Conservation (phyloP, 2,113 vertebrate genomes). For the Daubentonia madagascariensis region DNA sequence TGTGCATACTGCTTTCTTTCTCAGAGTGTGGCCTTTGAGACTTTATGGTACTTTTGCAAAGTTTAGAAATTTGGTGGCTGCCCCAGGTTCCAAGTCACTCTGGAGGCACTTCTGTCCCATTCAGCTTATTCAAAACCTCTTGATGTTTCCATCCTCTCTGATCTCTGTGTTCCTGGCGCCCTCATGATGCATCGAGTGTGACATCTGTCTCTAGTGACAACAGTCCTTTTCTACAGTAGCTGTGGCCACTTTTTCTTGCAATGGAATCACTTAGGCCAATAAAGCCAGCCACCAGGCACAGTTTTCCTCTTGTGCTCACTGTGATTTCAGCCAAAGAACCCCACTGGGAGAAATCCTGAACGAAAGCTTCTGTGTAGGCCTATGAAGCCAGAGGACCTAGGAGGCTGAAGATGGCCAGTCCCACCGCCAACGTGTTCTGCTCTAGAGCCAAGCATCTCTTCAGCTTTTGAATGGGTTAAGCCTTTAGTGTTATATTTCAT, state of each 20-base stretch:
- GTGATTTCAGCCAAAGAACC: neutral
- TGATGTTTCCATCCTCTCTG: neutral
- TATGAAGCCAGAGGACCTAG: too few relatives aligned
- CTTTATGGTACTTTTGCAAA: neutral
- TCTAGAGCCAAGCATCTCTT: neutral
- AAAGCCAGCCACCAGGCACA: neutral
- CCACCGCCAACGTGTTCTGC: neutral
- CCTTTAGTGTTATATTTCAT: neutral
- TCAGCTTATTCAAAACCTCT: neutral
- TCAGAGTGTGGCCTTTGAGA: neutral
- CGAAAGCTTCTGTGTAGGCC: neutral
- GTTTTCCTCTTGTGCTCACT: neutral
- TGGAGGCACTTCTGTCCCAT: neutral
- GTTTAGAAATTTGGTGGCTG: neutral
- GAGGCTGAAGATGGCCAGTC: neutral
- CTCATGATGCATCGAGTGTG: neutral
- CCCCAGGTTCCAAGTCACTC: neutral
- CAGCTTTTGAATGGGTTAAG: neutral
- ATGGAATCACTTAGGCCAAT: neutral
- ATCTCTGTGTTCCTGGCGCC: neutral
- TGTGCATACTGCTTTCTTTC: neutral
- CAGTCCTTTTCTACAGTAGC: neutral
- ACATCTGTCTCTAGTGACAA: neutral
- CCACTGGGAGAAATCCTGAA: neutral
- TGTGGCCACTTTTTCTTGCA: neutral